phyloP scores from a whole-genome alignment of 2,797 vertebrate species.

The Channa striata region DNA sequence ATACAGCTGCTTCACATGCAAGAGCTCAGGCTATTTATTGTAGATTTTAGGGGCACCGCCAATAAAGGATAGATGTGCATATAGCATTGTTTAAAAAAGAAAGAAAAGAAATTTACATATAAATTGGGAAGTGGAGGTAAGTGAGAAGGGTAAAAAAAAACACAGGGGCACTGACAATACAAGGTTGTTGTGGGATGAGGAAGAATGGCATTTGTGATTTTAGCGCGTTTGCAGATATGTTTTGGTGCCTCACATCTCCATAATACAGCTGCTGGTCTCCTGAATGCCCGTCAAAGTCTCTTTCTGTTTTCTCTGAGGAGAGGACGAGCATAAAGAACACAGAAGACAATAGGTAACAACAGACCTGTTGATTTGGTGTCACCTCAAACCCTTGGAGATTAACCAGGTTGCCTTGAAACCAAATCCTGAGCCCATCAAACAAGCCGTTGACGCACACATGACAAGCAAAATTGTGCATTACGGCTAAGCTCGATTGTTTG shows the following conservation, averaged over 20 bases:
- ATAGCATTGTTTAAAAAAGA: slow-evolving; percentile 80
- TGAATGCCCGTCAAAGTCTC: slow-evolving; percentile 32
- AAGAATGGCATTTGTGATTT: slow-evolving; percentile 68
- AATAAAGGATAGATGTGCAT: slow-evolving; percentile 77
- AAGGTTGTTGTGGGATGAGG: slow-evolving; percentile 69
- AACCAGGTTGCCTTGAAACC: slow-evolving; percentile 45
- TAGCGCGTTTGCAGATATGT: slow-evolving; percentile 63
- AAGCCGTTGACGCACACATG: slow-evolving; percentile 5
- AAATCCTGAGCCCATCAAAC: slow-evolving; percentile 24
- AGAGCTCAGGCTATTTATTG: slow-evolving; percentile 74
- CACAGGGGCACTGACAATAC: slow-evolving; percentile 65
- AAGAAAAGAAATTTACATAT: slow-evolving; percentile 84
- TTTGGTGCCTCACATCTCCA: slow-evolving; percentile 68
- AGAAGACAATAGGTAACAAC: slow-evolving; percentile 48
- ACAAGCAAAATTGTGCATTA: slow-evolving; percentile 16
- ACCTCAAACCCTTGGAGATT: slow-evolving; percentile 46
- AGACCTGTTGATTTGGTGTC: slow-evolving; percentile 32
- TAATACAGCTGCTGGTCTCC: slow-evolving; percentile 52
- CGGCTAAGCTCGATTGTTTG: slow-evolving; percentile 44
- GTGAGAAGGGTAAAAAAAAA: slow-evolving; percentile 64
- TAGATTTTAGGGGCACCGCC: slow-evolving; percentile 67
- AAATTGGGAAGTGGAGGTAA: slow-evolving; percentile 83
- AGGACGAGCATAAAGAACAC: slow-evolving; percentile 55
- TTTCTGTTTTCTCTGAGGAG: slow-evolving; percentile 40
- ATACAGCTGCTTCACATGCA: slow-evolving; percentile 64